phyloP scores from a whole-genome alignment of 2,797 vertebrate species.

The Enteromius thamalakanensis region DNA sequence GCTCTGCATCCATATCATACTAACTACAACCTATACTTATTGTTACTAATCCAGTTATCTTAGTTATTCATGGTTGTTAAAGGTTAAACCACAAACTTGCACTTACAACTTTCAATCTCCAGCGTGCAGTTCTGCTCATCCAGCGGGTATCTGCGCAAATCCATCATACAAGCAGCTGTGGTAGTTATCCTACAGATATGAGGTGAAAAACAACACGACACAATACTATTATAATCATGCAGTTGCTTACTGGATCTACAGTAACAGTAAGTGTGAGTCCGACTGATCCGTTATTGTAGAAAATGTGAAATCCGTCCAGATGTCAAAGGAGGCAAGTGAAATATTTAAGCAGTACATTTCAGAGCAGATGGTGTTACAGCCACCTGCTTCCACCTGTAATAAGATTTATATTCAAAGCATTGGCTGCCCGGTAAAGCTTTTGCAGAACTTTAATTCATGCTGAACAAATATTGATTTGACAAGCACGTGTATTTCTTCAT shows the following conservation, averaged over 20 bases:
- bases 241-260: neutral
- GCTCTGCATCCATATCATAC: neutral
- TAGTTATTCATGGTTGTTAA: neutral
- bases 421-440: slow-evolving; percentile 6
- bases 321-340: slow-evolving; percentile 9
- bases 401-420: slow-evolving; percentile 9
- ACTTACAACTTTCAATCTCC: slow-evolving; percentile 97
- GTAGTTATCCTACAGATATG: slow-evolving; percentile 85
- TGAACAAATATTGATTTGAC: slow-evolving; percentile 7
- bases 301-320: neutral
- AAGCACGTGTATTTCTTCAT: neutral
- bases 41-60: too few relatives aligned
- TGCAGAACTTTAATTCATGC: slow-evolving; percentile 28
- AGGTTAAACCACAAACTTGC: neutral
- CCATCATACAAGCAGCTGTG: slow-evolving; percentile 97
- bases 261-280: neutral
- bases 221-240: neutral
- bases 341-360: slow-evolving; percentile 20
- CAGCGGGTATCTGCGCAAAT: slow-evolving; percentile 91
- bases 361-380: slow-evolving; percentile 7
- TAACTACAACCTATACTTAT: neutral
- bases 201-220: slow-evolving; percentile 25
- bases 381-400: slow-evolving; percentile 18
- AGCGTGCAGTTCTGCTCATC: slow-evolving; percentile 96
- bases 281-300: neutral